Percentiles rank a stretch among this genome's conserved stretches.
Evolutionary conservation across 2,797 vertebrate species (phyloP).

Genomic region (Toxotes lorentzi): DNA sequence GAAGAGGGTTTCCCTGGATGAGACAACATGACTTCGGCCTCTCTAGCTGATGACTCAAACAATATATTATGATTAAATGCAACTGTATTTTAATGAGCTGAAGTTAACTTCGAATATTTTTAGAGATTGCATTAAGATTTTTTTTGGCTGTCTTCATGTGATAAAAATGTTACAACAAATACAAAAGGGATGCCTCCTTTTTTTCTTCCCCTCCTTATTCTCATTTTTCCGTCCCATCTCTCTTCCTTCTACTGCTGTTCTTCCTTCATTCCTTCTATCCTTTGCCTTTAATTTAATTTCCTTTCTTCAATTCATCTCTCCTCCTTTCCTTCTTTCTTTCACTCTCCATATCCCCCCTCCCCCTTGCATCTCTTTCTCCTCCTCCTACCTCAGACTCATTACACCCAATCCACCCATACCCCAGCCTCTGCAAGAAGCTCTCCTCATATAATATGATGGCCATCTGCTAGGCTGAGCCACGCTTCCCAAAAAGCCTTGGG

Average conservation of each 20-base stretch:
- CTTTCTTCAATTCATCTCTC: neutral
- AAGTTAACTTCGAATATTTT: neutral
- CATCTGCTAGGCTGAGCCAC: slow-evolving; percentile 84
- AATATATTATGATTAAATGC: neutral
- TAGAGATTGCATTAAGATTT: neutral
- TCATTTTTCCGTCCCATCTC: neutral
- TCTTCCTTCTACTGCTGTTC: neutral
- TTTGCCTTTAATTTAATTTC: neutral
- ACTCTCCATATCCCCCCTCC: slow-evolving; percentile 34
- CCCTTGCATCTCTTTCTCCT: slow-evolving; percentile 34
- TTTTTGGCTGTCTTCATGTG: neutral
- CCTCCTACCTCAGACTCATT: slow-evolving; percentile 77
- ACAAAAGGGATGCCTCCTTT: neutral
- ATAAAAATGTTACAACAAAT: neutral
- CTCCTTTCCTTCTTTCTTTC: slow-evolving; percentile 7
- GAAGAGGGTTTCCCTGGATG: neutral
- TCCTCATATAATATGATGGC: slow-evolving; percentile 83
- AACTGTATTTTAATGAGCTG: neutral
- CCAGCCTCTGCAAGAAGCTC: slow-evolving; percentile 72
- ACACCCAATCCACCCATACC: slow-evolving; percentile 76
- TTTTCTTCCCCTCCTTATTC: neutral
- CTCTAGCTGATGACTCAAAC: neutral
- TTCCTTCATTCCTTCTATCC: neutral
- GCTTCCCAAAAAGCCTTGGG: slow-evolving; percentile 78
- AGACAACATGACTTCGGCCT: neutral